Evolutionary conservation across 2,888 invertebrate species (phyloP), one percentile per base, ranked within the genome.

Genomic region (Heteromurus nitidus): DNA sequence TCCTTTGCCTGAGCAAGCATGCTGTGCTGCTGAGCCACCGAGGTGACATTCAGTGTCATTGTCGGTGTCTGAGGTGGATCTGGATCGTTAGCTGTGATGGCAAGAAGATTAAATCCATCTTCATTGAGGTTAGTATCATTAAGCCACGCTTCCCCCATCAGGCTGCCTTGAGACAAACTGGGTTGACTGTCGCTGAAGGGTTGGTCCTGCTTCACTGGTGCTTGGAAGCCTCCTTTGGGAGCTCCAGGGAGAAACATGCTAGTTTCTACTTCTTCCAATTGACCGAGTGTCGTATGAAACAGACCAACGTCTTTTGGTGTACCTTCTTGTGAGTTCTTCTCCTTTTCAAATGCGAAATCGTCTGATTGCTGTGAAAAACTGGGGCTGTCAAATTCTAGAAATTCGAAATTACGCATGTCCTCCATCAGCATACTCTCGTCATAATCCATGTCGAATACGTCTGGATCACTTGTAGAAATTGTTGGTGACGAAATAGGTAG

Each of bases 401-500:
- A 9, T 11, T 50, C 50, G n/a, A 50, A 50, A 20, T 24, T 58
- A 13, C 13, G 9, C 20, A 50, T 1, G 20, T 69, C 30, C 11
- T 58, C 70, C n/a, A 36, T 42, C 9, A 30, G 30, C 18, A 50
- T 44, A 28, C n/a, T 24, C 0, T 62, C 58, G 26, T 36, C 18
- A 18, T 16, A 24, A 18, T 31, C 70, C 70, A 70, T 70, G 16
- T n/a, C 72, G 42, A n/a, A 3, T 22, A 5, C 24, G n/a, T 5
- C 16, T 5, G 42, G 16, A 42, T 60, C 62, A 18, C 62, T 60
- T 22, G 77, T 31, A 3, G 69, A 20, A 24, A 79, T 50, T 3
- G 79, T 69, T 26, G 82, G 79, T 2, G 82, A 82, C 16, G 62
- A 36, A 11, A 68, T 20, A 11, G 55, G 55, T 7, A 62, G 11